Percentiles rank a stretch among this genome's conserved stretches.
Evolutionary conservation across 2,888 invertebrate species (phyloP).

Genomic region (Elysia crispata): DNA sequence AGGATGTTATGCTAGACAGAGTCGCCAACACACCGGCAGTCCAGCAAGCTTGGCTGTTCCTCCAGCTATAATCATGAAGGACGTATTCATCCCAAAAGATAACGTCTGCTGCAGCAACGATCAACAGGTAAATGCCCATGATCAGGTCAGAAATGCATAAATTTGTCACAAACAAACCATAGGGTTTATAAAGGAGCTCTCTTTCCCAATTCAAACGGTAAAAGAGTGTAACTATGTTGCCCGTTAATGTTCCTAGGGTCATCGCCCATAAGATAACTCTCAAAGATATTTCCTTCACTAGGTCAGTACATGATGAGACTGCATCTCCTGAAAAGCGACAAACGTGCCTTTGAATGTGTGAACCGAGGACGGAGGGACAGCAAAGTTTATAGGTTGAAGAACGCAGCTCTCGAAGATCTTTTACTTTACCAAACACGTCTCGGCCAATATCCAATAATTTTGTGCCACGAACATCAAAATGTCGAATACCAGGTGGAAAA

Average conservation of each 20-base stretch:
- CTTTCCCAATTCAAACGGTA: not conserved
- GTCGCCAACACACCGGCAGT: not conserved
- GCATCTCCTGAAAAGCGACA: no score
- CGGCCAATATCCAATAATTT: no score
- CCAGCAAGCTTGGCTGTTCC: not conserved
- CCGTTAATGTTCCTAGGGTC: not conserved
- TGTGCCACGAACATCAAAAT: no score
- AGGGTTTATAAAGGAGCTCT: not conserved
- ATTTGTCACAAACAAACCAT: not conserved
- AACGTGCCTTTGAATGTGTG: no score
- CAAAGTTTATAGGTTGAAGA: no score
- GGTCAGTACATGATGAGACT: not conserved
- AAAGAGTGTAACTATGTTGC: not conserved
- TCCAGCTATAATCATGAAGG: not conserved
- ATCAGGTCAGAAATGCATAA: not conserved
- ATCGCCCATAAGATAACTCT: not conserved
- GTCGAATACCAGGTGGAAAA: no score
- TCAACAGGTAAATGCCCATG: constrained; percentile 4
- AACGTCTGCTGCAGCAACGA: not conserved
- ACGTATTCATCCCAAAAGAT: not conserved
- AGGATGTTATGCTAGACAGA: not conserved
- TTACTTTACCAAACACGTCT: no score
- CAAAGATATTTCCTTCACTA: not conserved
- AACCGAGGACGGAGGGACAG: no score
- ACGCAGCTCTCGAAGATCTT: no score